Percentiles rank a stretch among this genome's conserved stretches.
phyloP scores from a whole-genome alignment of 2,888 invertebrate genomes.

The Limenitis arthemis region DNA sequence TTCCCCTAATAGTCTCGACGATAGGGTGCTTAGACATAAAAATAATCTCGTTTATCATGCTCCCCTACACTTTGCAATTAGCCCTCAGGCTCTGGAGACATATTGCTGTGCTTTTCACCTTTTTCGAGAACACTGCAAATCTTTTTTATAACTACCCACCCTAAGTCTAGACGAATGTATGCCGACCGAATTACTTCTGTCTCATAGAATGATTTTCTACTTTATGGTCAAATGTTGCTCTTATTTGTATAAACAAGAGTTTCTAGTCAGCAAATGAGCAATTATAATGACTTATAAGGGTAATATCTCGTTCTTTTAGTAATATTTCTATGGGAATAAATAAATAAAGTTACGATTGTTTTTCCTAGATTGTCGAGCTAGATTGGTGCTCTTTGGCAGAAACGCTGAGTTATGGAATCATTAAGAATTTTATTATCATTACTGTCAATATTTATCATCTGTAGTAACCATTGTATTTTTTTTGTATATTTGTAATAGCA shows the following conservation, averaged over 20 bases:
- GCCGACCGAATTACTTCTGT: constrained; percentile 20
- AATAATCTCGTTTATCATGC: constrained; percentile 26
- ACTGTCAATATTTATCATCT: too few species aligned
- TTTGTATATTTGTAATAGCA: too few species aligned
- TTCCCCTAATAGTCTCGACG: constrained; percentile 7
- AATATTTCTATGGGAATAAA: not conserved
- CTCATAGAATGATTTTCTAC: constrained; percentile 24
- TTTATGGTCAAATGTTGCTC: constrained; percentile 24
- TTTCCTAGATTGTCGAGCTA: constrained; percentile 1
- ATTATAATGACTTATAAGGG: constrained; percentile 16
- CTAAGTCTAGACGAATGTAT: constrained; percentile 29
- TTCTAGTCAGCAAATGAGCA: constrained; percentile 13
- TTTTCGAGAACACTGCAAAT: constrained; percentile 26
- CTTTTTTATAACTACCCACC: constrained; percentile 29
- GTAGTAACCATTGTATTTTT: too few species aligned
- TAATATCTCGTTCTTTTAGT: constrained; percentile 9
- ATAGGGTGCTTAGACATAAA: constrained; percentile 21
- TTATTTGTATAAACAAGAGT: constrained; percentile 12
- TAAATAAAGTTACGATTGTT: not conserved
- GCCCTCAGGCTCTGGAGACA: constrained; percentile 24
- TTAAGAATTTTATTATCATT: not conserved
- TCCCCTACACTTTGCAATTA: constrained; percentile 27
- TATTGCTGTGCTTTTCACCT: constrained; percentile 28
- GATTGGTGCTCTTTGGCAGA: not conserved
- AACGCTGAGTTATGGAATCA: not conserved